Evolutionary conservation across 2,797 vertebrate genomes (phyloP).

Genomic region (Danio albolineatus): DNA sequence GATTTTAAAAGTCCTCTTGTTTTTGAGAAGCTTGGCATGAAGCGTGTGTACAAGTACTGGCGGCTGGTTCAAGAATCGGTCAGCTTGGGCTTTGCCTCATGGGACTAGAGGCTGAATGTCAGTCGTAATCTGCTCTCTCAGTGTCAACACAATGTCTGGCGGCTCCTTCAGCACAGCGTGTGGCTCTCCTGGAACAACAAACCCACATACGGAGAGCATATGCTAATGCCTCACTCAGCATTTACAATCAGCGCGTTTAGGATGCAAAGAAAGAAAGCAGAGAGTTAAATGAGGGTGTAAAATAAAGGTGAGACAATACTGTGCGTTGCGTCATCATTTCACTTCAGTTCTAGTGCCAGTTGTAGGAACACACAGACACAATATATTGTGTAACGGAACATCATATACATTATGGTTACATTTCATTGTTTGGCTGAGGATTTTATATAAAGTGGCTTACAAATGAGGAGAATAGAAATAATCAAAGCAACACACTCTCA

Average conservation of each 20-base stretch:
- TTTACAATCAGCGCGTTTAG: conserved; percentile 16
- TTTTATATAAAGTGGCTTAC: no score
- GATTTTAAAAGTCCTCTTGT: background rate
- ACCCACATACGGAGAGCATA: conserved; percentile 38
- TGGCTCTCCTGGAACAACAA: conserved; percentile 45
- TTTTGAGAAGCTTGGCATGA: conserved; percentile 12
- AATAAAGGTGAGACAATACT: background rate
- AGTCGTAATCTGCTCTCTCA: conserved; percentile 45
- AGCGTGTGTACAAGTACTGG: background rate
- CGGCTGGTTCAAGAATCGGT: conserved; percentile 39
- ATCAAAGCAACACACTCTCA: no score
- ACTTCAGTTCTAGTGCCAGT: background rate
- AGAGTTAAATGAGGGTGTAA: background rate
- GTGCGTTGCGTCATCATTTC: background rate
- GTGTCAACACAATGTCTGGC: conserved; percentile 42
- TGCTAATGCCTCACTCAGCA: conserved; percentile 24
- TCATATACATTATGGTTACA: background rate
- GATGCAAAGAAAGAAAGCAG: conserved; percentile 17
- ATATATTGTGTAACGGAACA: background rate
- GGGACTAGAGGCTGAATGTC: conserved; percentile 42
- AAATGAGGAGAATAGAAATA: no score
- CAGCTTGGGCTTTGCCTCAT: conserved; percentile 34
- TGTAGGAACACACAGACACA: background rate
- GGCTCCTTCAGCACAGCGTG: conserved; percentile 29
- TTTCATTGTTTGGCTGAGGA: no score